Base-by-base conservation (phyloP, 2,888 invertebrate species). In the Euzetes globulus region DNA sequence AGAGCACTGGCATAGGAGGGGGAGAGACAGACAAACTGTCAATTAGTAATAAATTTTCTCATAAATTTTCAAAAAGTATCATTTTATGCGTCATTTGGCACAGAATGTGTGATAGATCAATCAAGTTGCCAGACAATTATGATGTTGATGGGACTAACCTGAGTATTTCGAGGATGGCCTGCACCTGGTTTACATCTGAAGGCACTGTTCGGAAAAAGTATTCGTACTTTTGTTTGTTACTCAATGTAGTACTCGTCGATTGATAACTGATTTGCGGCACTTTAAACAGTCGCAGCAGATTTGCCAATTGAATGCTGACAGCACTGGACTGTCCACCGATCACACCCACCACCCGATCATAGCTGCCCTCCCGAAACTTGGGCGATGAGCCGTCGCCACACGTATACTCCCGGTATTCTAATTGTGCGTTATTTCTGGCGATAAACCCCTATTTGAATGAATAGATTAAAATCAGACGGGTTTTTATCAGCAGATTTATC, bases 191-290 rank as follows among this genome's bases (percentile, higher is more conserved):
- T 29, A 83, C 82, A 79, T 87, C 87, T 33, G 85, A 85, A 1
- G 87, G 86, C 6, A 86, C 86, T 0, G 87, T 87, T 63, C 87
- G 81, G 78, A 85, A 85, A 79, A 87, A 87, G 78, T 85, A 86
- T 5, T 85, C 84, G 78, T 84, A 87, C 73, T 82, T 82, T 58
- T 84, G 84, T 73, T 83, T 83, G 80, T 84, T 85, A 79, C 85
- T 86, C 63, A 87, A 83, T 7, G 85, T 84, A 1, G 86, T 84
- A 22, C 85, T 84, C 1, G 86, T 87, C 15, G 86, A 85, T 81
- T 85, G 83, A 79, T 86, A 86, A 65, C 86, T 86, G 77, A 87
- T 84, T 79, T 86, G 85, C 1, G 87, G 86, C 25, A 87, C 83
- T 70, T 84, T 80, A 80, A 86, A 85, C n/a, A 84, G 80, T 45